phyloP scores from a whole-genome alignment of 2,888 invertebrate genomes.

The Barypeithes pellucidus region DNA sequence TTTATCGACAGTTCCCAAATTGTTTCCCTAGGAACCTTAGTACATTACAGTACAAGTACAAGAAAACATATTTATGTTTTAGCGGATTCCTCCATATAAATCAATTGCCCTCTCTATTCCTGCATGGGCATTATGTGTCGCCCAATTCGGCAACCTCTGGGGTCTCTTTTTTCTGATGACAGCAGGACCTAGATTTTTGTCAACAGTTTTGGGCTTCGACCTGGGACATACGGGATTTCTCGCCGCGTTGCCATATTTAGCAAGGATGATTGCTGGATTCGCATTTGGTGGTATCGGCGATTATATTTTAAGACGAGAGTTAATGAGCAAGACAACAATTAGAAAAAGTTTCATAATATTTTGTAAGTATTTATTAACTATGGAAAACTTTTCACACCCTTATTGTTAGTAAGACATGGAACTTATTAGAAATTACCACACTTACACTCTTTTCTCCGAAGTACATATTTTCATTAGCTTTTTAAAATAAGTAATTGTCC shows the following conservation, averaged over 20 bases:
- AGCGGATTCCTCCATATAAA: constrained; percentile 79
- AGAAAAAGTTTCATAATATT: constrained; percentile 79
- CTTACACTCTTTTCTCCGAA: too few species aligned
- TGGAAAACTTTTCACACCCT: too few species aligned
- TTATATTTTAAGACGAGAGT: constrained; percentile 72
- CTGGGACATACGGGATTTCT: constrained; percentile 80
- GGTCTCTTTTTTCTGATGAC: constrained; percentile 84
- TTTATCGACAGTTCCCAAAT: too few species aligned
- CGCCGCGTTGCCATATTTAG: constrained; percentile 81
- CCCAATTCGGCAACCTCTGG: constrained; percentile 86
- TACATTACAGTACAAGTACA: too few species aligned
- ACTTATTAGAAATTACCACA: too few species aligned
- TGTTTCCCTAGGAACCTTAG: too few species aligned
- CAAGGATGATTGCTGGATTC: constrained; percentile 79
- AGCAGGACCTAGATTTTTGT: constrained; percentile 83
- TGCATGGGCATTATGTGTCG: constrained; percentile 77
- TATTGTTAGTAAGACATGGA: too few species aligned
- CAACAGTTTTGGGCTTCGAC: constrained; percentile 81
- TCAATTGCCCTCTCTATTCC: constrained; percentile 78
- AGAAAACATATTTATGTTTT: too few species aligned
- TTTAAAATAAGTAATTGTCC: background rate
- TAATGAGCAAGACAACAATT: constrained; percentile 74
- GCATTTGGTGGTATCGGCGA: constrained; percentile 83
- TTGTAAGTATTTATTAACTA: constrained; percentile 69
- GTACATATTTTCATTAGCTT: background rate